A percentile compares a stretch with the other conserved stretches of the same genome.
phyloP scores from a whole-genome alignment of 2,888 invertebrate species.

The Temnothorax unifasciatus region DNA sequence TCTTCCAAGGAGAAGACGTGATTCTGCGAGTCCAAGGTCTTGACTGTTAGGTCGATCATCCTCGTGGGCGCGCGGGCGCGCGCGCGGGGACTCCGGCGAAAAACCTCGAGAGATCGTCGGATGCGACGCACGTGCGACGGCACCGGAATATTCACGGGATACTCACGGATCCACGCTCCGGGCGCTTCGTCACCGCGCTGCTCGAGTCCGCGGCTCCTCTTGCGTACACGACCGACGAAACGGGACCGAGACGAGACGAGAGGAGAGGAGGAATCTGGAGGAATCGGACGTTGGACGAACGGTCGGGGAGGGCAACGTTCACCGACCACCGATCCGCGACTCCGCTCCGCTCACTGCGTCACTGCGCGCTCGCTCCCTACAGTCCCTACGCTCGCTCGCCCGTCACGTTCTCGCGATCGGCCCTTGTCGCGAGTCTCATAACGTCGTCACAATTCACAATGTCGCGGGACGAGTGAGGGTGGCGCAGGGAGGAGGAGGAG shows the following conservation, averaged over 20 bases:
- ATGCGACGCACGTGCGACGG: neutral
- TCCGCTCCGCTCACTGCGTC: conserved; percentile 17
- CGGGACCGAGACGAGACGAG: too few species aligned
- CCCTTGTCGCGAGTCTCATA: conserved; percentile 16
- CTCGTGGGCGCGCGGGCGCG: conserved; percentile 31
- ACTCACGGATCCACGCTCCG: neutral
- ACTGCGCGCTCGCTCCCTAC: conserved; percentile 16
- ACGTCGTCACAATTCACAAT: conserved; percentile 32
- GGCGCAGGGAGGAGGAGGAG: conserved; percentile 28
- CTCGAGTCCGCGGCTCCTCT: neutral
- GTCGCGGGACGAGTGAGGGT: neutral
- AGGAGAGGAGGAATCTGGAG: neutral
- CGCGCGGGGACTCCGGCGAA: neutral
- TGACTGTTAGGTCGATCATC: conserved; percentile 95
- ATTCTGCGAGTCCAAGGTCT: conserved; percentile 95
- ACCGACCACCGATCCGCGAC: neutral
- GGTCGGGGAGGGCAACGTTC: neutral
- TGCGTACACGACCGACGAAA: too few species aligned
- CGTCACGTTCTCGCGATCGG: conserved; percentile 21
- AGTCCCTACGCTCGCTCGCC: neutral
- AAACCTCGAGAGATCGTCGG: conserved; percentile 38
- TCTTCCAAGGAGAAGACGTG: conserved; percentile 93
- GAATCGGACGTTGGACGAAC: neutral
- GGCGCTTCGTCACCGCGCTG: neutral
- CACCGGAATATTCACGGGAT: neutral